Evolutionary conservation across 37 sponge, comb jelly and placozoan species (phyloP).

Genomic region (Spongia lamella): DNA sequence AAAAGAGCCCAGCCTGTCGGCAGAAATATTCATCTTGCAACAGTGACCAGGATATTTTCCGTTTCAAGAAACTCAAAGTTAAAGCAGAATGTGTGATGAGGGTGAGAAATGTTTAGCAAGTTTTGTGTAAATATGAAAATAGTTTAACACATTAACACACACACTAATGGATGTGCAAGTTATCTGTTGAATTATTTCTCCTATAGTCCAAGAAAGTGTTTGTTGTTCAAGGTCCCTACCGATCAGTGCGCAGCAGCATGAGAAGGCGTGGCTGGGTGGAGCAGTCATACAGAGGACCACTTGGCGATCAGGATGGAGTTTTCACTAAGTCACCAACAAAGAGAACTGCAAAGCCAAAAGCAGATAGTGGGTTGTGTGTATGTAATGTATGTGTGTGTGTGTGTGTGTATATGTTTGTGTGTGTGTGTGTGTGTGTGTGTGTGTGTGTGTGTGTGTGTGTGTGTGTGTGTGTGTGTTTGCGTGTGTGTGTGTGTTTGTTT

Average conservation of each 20-base stretch:
- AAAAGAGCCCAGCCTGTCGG: too few species aligned
- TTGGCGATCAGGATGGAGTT: neutral
- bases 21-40: too few species aligned
- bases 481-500: too few species aligned
- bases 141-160: neutral
- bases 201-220: conserved; percentile 76
- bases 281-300: conserved; percentile 50
- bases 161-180: neutral
- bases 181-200: neutral
- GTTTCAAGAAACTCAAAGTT: conserved; percentile 28
- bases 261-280: conserved; percentile 91
- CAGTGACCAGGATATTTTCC: too few species aligned
- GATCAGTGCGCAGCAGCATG: conserved; percentile 62
- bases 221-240: conserved; percentile 73
- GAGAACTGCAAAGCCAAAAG: neutral
- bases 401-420: too few species aligned
- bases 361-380: neutral
- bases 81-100: conserved; percentile 34
- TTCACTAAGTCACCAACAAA: neutral
- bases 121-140: neutral
- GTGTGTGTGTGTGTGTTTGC: too few species aligned
- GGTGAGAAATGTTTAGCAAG: neutral
- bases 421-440: too few species aligned
- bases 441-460: too few species aligned
- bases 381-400: too few species aligned